Base-by-base conservation (phyloP, 2,888 invertebrate species). In the Drosophila falleni region DNA sequence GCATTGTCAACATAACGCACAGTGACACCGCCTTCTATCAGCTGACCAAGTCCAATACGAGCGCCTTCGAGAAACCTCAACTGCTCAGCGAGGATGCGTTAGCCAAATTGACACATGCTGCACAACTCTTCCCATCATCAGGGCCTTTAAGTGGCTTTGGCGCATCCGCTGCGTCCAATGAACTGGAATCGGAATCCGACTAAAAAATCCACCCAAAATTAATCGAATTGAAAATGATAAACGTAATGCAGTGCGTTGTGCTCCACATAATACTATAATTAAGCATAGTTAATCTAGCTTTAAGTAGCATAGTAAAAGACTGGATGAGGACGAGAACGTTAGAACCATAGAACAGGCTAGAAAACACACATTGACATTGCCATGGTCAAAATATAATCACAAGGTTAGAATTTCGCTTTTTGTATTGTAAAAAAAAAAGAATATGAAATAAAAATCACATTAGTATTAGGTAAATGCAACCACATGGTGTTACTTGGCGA, bases 1-100 rank as follows among this genome's bases (percentile, higher is more conserved):
- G 91, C 72, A 92, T 93, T 63, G 90, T 93, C 23, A 93, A 93
- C 67, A 92, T 93, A 16, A 92, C 92, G 5, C 92, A 93, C 69
- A 92, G 92, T 56, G 92, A 93, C 56, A 92, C 93, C 23, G 91
- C 92, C 63, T 92, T 88, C 80, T 91, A 92, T 66, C 90, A 91
- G 74, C 74, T 93, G 29, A 90, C 89, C 59, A 87, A 85, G 5
- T 89, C 91, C 3, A 92, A 92, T 67, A 66, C 82, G 9, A 90
- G 89, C 35, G 81, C 76, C 3, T 74, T 72, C 26, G 91, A 91
- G 26, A 85, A 82, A 53, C 90, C 91, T 0, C 90, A 87, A 49
- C 66, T 92, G 5, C 66, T 92, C 9, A 84, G 80, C 37, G 51
- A 77, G 39, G 85, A 87, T 6, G 80, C 89, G 4, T 53, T 92